These are phyloP conservation scores for Propithecus coquereli DNA, from an alignment of 2,113 vertebrate genomes.

Conservation along the genomic window DNA sequence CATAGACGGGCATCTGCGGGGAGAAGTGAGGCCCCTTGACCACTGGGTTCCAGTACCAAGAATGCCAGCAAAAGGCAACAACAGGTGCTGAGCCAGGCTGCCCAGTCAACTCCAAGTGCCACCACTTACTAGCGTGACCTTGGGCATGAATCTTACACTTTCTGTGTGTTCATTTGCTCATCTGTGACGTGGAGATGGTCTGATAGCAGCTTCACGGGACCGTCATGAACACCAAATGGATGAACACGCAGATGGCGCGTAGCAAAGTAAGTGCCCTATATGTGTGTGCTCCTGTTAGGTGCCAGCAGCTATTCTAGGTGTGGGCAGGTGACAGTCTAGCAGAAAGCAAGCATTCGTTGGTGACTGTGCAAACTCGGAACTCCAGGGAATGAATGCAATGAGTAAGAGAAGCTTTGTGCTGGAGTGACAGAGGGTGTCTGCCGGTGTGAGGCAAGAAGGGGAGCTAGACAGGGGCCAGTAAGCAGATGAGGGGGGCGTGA, in stretches of 20 bases:
- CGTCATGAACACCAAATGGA: rapidly evolving
- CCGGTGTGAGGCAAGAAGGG: no score
- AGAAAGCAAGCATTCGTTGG: rapidly evolving
- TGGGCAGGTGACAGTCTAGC: not conserved
- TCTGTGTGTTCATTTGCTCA: rapidly evolving
- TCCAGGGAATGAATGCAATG: no score
- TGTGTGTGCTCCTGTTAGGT: rapidly evolving
- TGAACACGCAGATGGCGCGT: rapidly evolving
- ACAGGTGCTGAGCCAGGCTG: not conserved
- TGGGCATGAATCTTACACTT: not conserved
- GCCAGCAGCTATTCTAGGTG: not conserved
- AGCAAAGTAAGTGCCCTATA: rapidly evolving
- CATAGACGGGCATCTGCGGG: conserved; percentile 90
- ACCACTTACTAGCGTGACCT: rapidly evolving
- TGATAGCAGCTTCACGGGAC: rapidly evolving
- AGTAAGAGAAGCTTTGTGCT: rapidly evolving
- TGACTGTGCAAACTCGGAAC: rapidly evolving
- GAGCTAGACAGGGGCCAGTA: not conserved
- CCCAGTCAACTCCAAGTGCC: not conserved
- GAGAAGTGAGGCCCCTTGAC: not conserved
- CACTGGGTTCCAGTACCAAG: rapidly evolving
- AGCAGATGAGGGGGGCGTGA: not conserved
- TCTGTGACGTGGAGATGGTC: rapidly evolving
- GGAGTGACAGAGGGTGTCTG: not conserved
- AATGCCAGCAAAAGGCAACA: not conserved